Evolutionary conservation across 2,113 vertebrate genomes (phyloP).

Genomic region (Cyanoliseus patagonus): DNA sequence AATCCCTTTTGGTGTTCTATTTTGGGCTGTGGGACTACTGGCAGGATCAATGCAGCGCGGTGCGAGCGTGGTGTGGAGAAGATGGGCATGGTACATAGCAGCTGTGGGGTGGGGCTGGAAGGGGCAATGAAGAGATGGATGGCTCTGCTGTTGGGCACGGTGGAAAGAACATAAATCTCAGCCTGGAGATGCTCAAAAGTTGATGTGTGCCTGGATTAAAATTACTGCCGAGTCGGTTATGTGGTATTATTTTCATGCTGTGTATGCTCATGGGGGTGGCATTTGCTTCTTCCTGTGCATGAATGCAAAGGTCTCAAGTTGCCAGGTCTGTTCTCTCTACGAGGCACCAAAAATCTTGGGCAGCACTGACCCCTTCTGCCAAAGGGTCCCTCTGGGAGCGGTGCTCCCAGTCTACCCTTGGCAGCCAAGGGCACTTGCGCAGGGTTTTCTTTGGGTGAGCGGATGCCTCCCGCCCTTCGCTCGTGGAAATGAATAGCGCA

Average conservation of each 20-base stretch:
- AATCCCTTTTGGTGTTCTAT: neutral
- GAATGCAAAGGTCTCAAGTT: neutral
- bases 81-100: neutral
- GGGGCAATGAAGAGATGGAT: neutral
- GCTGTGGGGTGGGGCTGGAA: conserved; percentile 45
- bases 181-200: neutral
- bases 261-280: neutral
- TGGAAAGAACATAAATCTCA: neutral
- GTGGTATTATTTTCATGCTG: neutral
- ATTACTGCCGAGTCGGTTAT: neutral
- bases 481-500: neutral
- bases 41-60: neutral
- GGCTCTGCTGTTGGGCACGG: neutral
- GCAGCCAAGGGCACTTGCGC: neutral
- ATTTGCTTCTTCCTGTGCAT: neutral
- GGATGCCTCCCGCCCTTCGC: neutral
- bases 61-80: neutral
- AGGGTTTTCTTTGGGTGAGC: neutral
- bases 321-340: neutral
- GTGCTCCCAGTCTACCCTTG: neutral
- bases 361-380: neutral
- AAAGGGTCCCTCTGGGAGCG: neutral
- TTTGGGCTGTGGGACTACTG: neutral
- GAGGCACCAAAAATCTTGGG: neutral
- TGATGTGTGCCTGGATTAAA: neutral